Base-by-base conservation (phyloP, 2,888 invertebrate species). In the Apotomis turbidana region DNA sequence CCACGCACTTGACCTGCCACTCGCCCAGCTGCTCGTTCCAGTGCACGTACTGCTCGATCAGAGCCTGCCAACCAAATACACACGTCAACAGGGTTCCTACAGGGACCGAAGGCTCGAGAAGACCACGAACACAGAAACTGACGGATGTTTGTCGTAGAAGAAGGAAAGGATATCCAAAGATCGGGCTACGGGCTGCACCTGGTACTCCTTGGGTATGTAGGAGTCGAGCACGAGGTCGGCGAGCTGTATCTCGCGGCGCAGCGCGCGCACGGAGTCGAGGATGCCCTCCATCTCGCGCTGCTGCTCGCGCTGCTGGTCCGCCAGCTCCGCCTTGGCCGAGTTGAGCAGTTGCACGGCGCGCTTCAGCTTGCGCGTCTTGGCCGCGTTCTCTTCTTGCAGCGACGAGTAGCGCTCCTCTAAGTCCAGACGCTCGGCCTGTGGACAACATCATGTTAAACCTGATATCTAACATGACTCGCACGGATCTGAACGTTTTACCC, bases 1-100 rank as follows among this genome's bases (percentile, higher is more conserved):
- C 99, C 6, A 99, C 98, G 88, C 99, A 99, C 87, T 97, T 97
- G 60, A 99, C 95, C 87, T 99, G 99, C 97, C 99, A 99, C 89
- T 99, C 99, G 49, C 99, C 99, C 49, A 99, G 97, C 83, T 99
- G 99, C 88, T 99, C 99, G 91, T 99, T 99, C 98, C 99, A 99
- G 83, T 97, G 96, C 58, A 98, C 97, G 84, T 98, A 97, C 81
- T 96, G 95, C 83, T 98, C 98, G 75, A 99, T 97, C 90, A 97
- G 95, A 63, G 96, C 96, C 96, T 97, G 85, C 1, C 5, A 6
- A 41, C 4, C 41, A 5, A 27, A 27, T 27, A 27, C 27, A 27
- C 27, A 27, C 27, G 27, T 27, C 27, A 27, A 27, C 2, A 2
- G 27, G 0, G 27, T 27, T 27, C 2, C 27, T 27, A 27, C 27